Percentiles rank a stretch among this genome's conserved stretches.
These are phyloP conservation scores for Porites rus DNA, from an alignment of 92 coral and sea anemone genomes.

Conservation along the genomic window DNA sequence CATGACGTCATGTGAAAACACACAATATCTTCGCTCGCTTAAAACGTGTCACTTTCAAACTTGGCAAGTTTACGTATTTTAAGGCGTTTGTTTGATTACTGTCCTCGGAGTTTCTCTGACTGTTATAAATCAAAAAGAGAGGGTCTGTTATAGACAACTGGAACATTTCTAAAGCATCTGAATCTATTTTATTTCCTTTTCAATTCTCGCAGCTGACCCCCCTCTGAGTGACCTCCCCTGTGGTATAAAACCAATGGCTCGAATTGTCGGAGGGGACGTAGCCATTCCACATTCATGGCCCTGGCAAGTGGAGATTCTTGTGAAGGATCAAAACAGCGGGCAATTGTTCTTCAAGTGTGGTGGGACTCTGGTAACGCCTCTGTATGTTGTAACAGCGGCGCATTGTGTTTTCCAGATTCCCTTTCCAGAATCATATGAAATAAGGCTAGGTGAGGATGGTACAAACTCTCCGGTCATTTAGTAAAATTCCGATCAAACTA, in stretches of 20 bases:
- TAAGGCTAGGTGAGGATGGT: constrained; percentile 63
- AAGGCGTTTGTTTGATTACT: no score
- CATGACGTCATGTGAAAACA: no score
- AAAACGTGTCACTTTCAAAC: no score
- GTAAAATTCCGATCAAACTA: no score
- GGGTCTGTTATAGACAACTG: no score
- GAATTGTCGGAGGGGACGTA: constrained; percentile 68
- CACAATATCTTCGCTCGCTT: no score
- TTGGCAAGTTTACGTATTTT: no score
- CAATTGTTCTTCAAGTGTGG: constrained; percentile 69
- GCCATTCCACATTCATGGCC: constrained; percentile 84
- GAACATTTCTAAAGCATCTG: no score
- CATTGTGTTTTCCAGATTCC: constrained; percentile 76
- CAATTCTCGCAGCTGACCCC: background rate
- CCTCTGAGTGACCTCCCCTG: constrained; percentile 15
- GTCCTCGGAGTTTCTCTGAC: no score
- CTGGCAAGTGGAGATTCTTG: constrained; percentile 78
- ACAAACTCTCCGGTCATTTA: no score
- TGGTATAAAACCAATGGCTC: constrained; percentile 52
- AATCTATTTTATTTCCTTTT: background rate
- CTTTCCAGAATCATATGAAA: constrained; percentile 60
- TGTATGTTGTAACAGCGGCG: constrained; percentile 79
- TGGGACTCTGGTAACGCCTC: constrained; percentile 58
- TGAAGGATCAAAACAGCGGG: constrained; percentile 20
- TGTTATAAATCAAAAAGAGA: no score